Evolutionary conservation across 2,888 invertebrate species (phyloP), one percentile per base, ranked within the genome.

Genomic region (Parnassius orleans): DNA sequence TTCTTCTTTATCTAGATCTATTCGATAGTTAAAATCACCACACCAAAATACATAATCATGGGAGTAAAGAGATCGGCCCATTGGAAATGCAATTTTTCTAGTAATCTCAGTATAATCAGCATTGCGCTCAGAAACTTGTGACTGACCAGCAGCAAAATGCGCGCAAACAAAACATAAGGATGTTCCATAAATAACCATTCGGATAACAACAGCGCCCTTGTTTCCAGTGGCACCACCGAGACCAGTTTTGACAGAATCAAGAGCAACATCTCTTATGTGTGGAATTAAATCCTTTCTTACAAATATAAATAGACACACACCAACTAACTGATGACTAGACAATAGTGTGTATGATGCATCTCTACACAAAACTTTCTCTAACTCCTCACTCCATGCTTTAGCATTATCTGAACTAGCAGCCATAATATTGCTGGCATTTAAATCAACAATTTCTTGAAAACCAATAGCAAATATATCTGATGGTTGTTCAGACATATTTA

Each of bases 31-130:
- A 84, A 99, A 99, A 90, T 99, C 99, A 0, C 99, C 99, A 83
- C 99, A 98, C 99, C 99, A 99, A 86, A 99, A 99, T 1, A 99
- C 95, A 83, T 98, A 99, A 87, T 99, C 99, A 80, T 99, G 99
- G 1, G 98, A 97, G 82, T 97, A 96, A 9, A 99, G 89, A 0
- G 96, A 96, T 65, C 98, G 93, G 10, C 98, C 98, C 96, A 98
- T 97, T 1, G 98, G 97, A 80, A 98, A 98, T 10, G 95, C 94
- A 62, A 97, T 93, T 92, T 98, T 98, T 72, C 97, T 93, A 0
- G 97, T 96, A 64, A 99, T 99, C 91, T 99, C 99, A 33, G 96
- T 95, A 82, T 97, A 99, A 87, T 99, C 99, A 9, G 97, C 97
- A 88, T 99, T 99, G 63, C 99, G 93, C 80, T 99, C 99, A 65